phyloP scores from a whole-genome alignment of 2,113 vertebrate species.

The Neodontobutis hainanensis region DNA sequence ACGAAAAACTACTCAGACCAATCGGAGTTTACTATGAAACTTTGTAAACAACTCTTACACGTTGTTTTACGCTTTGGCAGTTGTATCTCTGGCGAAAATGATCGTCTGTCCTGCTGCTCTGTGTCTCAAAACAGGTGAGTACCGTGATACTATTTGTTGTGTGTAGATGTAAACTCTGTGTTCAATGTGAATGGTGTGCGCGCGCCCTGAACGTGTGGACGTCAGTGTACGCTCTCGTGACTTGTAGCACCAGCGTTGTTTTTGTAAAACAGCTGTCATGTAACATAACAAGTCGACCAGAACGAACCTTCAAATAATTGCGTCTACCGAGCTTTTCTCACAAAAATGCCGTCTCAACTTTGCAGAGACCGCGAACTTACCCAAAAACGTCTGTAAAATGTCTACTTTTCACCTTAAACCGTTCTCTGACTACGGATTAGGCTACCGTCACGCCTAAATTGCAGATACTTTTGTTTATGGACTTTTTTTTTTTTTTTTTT shows the following conservation, averaged over 20 bases:
- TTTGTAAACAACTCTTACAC: slow-evolving; percentile 75
- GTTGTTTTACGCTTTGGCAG: slow-evolving; percentile 36
- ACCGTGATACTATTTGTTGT: accelerated
- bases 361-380: not conserved
- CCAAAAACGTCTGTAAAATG: not conserved
- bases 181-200: not conserved
- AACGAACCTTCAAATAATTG: not conserved
- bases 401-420: too few relatives aligned
- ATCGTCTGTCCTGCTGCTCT: not conserved
- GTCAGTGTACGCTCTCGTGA: slow-evolving; percentile 19
- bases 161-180: not conserved
- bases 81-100: not conserved
- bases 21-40: slow-evolving; percentile 57
- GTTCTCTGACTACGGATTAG: not conserved
- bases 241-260: slow-evolving; percentile 10
- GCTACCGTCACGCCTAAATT: not conserved
- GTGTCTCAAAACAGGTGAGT: slow-evolving; percentile 33
- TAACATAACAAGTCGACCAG: not conserved
- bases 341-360: not conserved
- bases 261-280: slow-evolving; percentile 46
- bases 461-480: not conserved
- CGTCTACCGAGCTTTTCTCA: not conserved
- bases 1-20: slow-evolving; percentile 41
- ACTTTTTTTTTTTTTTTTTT: too few relatives aligned
- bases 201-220: not conserved